Base-by-base conservation (phyloP, 2,797 vertebrate genomes). In the Lepilemur ruficaudatus region DNA sequence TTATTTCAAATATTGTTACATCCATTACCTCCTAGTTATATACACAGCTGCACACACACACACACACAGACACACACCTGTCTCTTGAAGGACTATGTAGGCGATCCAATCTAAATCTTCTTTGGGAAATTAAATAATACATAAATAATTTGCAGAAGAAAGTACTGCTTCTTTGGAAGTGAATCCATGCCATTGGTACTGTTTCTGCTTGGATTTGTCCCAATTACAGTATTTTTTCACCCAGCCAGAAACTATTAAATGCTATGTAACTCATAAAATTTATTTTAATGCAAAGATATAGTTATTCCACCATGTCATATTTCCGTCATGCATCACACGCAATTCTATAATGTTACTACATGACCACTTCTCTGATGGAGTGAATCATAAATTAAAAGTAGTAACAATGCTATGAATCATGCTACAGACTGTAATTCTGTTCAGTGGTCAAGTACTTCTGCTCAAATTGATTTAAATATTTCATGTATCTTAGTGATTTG, bases 321-420 rank as follows among this genome's bases (percentile, higher is more conserved):
- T 93, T 95, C 82, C 80, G 18, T 92, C 52, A 96, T 15, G 41
- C 23, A 11, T 61, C 15, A 86, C 94, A 82, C 15, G 75, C 85
- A 96, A 96, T 95, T 57, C n/a, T 91, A 79, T 88, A 72, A 52
- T 67, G 88, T 85, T 93, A 93, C 94, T 96, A 96, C 22, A 95
- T 83, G 82, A 94, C 22, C 48, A n/a, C 41, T 90, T 82, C 70
- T 93, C 91, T 90, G 83, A 92, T 50, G 80, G 98, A 98, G 59
- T 70, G 87, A 98, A 97, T 96, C 83, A 70, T 94, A 93, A 94
- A 92, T 89, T 79, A 87, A 79, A 94, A 97, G 15, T 73, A 72
- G 89, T 38, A 87, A 75, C 73, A 96, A 89, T 97, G 61, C 92
- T 96, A 90, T 95, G 90, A 97, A 96, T 97, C 67, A 94, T 90